Evolutionary conservation across 2,113 vertebrate genomes (phyloP).

Genomic region (Microcebus tavaratra): DNA sequence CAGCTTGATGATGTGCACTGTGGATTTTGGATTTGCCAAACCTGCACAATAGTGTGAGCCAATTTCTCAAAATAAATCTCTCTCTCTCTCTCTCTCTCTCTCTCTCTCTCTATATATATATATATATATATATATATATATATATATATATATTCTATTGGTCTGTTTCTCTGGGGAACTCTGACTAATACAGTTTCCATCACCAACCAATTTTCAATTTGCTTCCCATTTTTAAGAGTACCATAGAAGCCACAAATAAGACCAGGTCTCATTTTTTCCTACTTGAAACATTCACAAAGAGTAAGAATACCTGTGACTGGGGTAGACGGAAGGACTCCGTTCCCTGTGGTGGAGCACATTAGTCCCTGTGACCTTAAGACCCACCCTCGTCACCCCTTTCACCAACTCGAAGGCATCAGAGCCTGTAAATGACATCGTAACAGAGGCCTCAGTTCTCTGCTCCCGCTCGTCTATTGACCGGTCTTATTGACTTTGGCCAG

Average conservation of each 20-base stretch:
- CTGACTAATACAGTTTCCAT: background rate
- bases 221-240: constrained; percentile 14
- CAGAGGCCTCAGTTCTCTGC: background rate
- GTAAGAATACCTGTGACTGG: background rate
- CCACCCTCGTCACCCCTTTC: background rate
- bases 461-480: background rate
- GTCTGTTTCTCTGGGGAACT: background rate
- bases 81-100: background rate
- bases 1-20: background rate
- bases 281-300: background rate
- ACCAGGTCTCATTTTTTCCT: background rate
- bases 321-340: background rate
- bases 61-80: background rate
- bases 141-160: background rate
- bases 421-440: background rate
- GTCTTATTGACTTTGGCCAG: constrained; percentile 25
- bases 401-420: background rate
- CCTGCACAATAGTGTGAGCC: background rate
- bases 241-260: background rate
- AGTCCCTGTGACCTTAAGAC: background rate
- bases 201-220: background rate
- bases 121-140: background rate
- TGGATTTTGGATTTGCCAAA: background rate
- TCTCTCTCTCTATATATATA: too few relatives aligned
- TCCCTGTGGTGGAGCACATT: background rate